Base-by-base conservation (phyloP, 2,888 invertebrate genomes). In the Perizoma affinitatum region DNA sequence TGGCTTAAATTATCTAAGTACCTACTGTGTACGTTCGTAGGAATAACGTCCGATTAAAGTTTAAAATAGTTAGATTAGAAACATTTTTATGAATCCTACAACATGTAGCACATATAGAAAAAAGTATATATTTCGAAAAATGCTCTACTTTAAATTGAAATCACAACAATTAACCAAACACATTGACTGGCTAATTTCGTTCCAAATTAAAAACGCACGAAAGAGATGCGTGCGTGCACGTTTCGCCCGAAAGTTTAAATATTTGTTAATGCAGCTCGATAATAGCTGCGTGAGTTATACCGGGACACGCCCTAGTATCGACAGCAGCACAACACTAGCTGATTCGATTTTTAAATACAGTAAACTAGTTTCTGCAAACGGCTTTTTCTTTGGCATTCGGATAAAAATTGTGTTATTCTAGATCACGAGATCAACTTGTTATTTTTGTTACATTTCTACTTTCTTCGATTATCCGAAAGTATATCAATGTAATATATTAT, bases 261-360 rank as follows among this genome's bases (percentile, higher is more conserved):
- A 87, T 88, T 87, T 87, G 87, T 86, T 86, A 86, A 87, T 84
- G 80, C 80, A 65, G 72, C 58, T 48, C 72, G 68, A 77, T 82
- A 81, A 79, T 79, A 75, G 72, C 73, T 65, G 65, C 69, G 65
- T 72, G 77, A 73, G 75, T 76, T 77, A 79, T 76, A 72, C 68
- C 61, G 60, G 53, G 76, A 71, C 79, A 82, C 81, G 83, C 84
- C 83, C 75, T 47, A 54, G 75, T 78, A 76, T 71, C 73, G 82
- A 75, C 42, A 53, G 50, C 63, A 61, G 54, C 11, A 54, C 58
- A 61, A 55, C 61, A 44, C 61, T 63, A 69, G 51, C 50, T 40
- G 52, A 60, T 57, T 10, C 4, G 5, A 42, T 9, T 22, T 33
- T 35, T 33, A 43, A 55, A 10, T 4, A 22, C 22, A 22, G 22